phyloP scores from a whole-genome alignment of 2,888 invertebrate species.

The Thymelicus sylvestris region DNA sequence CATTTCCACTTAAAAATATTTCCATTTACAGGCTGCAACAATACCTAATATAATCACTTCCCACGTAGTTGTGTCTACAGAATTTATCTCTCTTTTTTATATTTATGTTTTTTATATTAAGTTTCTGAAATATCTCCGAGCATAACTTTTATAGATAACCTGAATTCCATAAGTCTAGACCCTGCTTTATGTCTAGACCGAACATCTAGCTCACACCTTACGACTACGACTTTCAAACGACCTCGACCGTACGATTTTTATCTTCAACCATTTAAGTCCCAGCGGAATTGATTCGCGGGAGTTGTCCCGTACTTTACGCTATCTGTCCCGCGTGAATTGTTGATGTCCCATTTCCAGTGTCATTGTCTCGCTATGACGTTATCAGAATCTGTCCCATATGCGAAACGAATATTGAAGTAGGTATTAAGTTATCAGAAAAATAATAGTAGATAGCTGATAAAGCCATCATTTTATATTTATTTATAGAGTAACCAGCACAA shows the following conservation, averaged over 20 bases:
- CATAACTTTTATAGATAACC: slow-evolving; percentile 1
- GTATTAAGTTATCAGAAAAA: not conserved
- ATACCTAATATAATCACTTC: too few relatives aligned
- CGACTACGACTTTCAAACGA: not conserved
- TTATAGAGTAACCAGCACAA: too few relatives aligned
- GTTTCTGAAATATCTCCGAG: too few relatives aligned
- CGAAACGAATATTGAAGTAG: not conserved
- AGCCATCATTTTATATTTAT: too few relatives aligned
- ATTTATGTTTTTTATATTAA: too few relatives aligned
- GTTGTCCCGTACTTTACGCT: not conserved
- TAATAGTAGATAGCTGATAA: not conserved
- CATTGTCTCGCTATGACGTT: not conserved
- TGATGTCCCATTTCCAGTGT: not conserved
- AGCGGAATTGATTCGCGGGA: not conserved
- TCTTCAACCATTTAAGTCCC: not conserved
- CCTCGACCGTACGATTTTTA: not conserved
- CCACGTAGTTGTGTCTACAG: too few relatives aligned
- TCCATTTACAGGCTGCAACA: too few relatives aligned
- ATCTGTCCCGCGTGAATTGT: not conserved
- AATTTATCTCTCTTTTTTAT: too few relatives aligned
- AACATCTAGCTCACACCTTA: not conserved
- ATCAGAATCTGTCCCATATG: not conserved
- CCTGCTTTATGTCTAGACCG: slow-evolving; percentile 5
- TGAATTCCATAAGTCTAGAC: slow-evolving; percentile 16
- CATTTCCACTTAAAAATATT: too few relatives aligned